Conservation (phyloP, 2,888 invertebrate species). For the Peribatodes rhomboidaria region DNA sequence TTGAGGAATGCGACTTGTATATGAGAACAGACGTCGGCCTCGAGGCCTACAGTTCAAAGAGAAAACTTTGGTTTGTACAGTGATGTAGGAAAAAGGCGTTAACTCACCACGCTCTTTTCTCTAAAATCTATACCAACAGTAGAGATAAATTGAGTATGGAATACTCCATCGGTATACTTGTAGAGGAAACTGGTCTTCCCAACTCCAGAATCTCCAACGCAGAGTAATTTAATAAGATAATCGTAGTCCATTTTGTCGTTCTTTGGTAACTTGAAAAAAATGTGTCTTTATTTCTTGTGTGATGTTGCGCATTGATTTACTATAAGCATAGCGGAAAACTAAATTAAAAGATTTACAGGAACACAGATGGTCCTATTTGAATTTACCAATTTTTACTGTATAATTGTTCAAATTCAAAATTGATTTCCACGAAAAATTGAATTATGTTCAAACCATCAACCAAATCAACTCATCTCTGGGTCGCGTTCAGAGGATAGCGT, state of each 20-base stretch:
- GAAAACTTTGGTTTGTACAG: too few species aligned
- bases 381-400: neutral
- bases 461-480: too few species aligned
- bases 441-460: too few species aligned
- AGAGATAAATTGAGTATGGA: conserved; percentile 97
- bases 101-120: conserved; percentile 95
- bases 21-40: too few species aligned
- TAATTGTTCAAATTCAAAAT: neutral
- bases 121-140: conserved; percentile 99
- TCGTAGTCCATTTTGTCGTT: conserved; percentile 92
- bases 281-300: conserved; percentile 13
- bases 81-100: neutral
- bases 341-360: neutral
- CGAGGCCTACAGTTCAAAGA: too few species aligned
- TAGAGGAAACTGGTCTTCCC: conserved; percentile 98
- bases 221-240: conserved; percentile 96
- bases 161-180: conserved; percentile 97
- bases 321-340: conserved; percentile 1
- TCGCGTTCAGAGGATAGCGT: too few species aligned
- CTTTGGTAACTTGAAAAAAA: conserved; percentile 8
- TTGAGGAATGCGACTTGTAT: too few species aligned
- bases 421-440: neutral
- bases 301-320: neutral
- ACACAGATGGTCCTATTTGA: neutral
- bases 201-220: conserved; percentile 98